Percentiles rank a stretch among this genome's conserved stretches.
Conservation (phyloP, 2,113 vertebrate species). For the pig (Sus scrofa) region T2T-Sscrofa CM000825.6:62361001-62361500, state of each 20-base stretch:
- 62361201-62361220: not conserved
- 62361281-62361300: not conserved
- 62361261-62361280: conserved; percentile 51
- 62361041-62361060: not conserved
- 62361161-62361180: not conserved
- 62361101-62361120: not conserved
- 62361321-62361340: not conserved
- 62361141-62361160: not conserved
- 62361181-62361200: not conserved
- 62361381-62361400: not conserved
- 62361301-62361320: not conserved
- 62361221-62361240: not conserved
- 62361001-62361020: not conserved
- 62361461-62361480: not conserved
- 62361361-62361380: not conserved
- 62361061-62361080: not conserved
- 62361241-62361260: not conserved
- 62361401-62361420: not conserved
- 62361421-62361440: not conserved
- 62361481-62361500: not conserved
- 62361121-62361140: not conserved
- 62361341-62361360: not conserved
- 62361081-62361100: not conserved
- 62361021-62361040: not conserved
- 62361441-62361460: not conserved